Base-by-base conservation (phyloP, 2,113 vertebrate genomes). In the Terrapene triunguis region DNA sequence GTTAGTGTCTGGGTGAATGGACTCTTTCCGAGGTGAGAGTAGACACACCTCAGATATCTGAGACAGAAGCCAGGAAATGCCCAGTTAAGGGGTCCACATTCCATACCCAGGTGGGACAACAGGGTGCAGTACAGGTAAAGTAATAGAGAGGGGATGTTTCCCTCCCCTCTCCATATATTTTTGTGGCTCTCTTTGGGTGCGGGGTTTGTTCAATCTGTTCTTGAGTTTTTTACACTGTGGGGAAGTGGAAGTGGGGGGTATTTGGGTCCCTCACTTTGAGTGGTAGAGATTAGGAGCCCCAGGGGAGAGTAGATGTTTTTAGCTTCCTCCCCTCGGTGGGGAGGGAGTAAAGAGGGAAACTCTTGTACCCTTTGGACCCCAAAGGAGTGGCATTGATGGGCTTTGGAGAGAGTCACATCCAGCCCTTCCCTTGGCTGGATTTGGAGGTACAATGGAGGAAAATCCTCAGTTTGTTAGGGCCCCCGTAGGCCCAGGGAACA, bases 381-480 rank as follows among this genome's bases (percentile, higher is more conserved):
- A 22, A 76, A 84, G 74, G 55, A 50, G 59, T 50, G 24, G 11
- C 54, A 24, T 24, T 69, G 55, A 51, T 32, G 29, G 16, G 22
- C 90, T 94, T 94, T 93, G 80, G 80, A 92, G 59, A 91, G 57
- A 84, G 89, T 94, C 1, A 5, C n/a, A 87, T 53, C n/a, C 47
- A 84, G 76, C 57, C 47, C 27, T 62, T 79, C 72, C 82, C 84
- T 57, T 47, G 74, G 65, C 81, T 94, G 79, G 0, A 0, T 88
- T 54, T 91, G 32, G 72, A 87, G 80, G 5, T 87, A 12, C 47
- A 85, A 6, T 85, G 72, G 1, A 5, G 91, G 65, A 89, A 87
- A 32, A 48, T 5, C 8, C 29, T 96, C 94, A 42, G n/a, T 89
- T 96, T 38, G 7, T 54, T 82, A 84, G 47, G 8, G 84, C 89